These are phyloP conservation scores for Lobophora halterata DNA, from an alignment of 2,888 invertebrate genomes.

Conservation along the genomic window DNA sequence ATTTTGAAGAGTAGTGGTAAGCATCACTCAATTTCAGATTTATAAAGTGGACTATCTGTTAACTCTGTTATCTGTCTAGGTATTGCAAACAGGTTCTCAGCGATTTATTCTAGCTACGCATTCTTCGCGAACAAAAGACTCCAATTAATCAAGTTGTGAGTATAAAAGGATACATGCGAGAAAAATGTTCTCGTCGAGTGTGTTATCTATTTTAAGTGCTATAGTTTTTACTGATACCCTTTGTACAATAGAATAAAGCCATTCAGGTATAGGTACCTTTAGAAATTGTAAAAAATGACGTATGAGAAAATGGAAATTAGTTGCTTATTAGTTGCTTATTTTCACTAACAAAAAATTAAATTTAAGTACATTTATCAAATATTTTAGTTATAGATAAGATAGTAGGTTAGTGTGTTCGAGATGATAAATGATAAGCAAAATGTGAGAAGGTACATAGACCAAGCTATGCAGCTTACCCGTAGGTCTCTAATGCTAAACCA, in stretches of 20 bases:
- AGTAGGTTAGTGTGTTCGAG: too few species aligned
- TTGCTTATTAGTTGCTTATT: too few species aligned
- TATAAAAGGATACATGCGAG: slow-evolving; percentile 20
- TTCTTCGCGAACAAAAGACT: slow-evolving; percentile 32
- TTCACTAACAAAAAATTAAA: too few species aligned
- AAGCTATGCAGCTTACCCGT: too few species aligned
- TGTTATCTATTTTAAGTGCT: slow-evolving; percentile 20
- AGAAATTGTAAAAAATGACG: slow-evolving; percentile 2
- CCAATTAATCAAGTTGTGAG: slow-evolving; percentile 36
- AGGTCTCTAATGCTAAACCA: slow-evolving; percentile 1
- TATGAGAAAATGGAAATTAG: not conserved
- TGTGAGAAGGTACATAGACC: too few species aligned
- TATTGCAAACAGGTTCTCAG: slow-evolving; percentile 18
- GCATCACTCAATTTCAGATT: too few species aligned
- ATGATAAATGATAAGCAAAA: too few species aligned
- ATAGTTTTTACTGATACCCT: slow-evolving; percentile 16
- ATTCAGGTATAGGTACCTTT: slow-evolving; percentile 13
- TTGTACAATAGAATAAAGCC: slow-evolving; percentile 16
- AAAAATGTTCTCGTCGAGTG: slow-evolving; percentile 25
- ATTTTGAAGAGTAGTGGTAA: not conserved
- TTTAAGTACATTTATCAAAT: too few species aligned
- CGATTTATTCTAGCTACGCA: slow-evolving; percentile 29
- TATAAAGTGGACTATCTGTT: slow-evolving; percentile 7
- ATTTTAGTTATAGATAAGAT: too few species aligned
- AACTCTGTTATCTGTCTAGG: slow-evolving; percentile 3